Percentiles rank a stretch among this genome's conserved stretches.
Evolutionary conservation across 2,888 invertebrate species (phyloP).

Genomic region (Melolontha melolontha): DNA sequence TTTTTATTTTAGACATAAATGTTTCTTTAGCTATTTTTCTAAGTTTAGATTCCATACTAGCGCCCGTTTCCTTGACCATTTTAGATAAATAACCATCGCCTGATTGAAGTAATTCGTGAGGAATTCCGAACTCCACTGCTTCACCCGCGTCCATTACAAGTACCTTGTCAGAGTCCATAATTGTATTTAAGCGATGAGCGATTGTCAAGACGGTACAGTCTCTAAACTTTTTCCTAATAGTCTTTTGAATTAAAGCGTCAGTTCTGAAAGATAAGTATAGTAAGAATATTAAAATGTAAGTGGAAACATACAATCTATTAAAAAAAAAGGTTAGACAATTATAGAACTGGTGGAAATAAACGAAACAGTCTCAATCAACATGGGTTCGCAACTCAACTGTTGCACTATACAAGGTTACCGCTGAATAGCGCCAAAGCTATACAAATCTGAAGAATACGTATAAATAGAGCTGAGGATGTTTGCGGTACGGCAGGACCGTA

Average conservation of each 20-base stretch:
- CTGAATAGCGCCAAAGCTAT: too few relatives aligned
- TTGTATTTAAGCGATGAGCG: constrained; percentile 84
- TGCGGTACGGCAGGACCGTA: too few relatives aligned
- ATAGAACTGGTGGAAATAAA: too few relatives aligned
- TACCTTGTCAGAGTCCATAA: constrained; percentile 86
- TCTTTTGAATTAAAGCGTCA: constrained; percentile 79
- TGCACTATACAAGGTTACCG: too few relatives aligned
- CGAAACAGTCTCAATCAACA: too few relatives aligned
- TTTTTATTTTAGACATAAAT: constrained; percentile 2
- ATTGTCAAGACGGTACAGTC: constrained; percentile 85
- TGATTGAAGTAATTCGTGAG: constrained; percentile 62
- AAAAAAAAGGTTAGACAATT: too few relatives aligned
- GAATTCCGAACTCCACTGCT: constrained; percentile 68
- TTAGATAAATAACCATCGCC: constrained; percentile 56
- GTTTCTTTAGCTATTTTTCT: constrained; percentile 53
- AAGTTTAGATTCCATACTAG: constrained; percentile 53
- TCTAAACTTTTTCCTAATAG: constrained; percentile 79
- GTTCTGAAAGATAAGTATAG: constrained; percentile 65
- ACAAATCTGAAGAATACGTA: too few relatives aligned
- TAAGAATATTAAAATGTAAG: too few relatives aligned
- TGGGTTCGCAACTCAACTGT: too few relatives aligned
- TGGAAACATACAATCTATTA: too few relatives aligned
- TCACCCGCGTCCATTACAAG: constrained; percentile 70
- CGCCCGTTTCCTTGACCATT: constrained; percentile 61
- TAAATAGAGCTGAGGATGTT: too few relatives aligned